Evolutionary conservation across 2,113 vertebrate species (phyloP).

Genomic region (Octodon degus): DNA sequence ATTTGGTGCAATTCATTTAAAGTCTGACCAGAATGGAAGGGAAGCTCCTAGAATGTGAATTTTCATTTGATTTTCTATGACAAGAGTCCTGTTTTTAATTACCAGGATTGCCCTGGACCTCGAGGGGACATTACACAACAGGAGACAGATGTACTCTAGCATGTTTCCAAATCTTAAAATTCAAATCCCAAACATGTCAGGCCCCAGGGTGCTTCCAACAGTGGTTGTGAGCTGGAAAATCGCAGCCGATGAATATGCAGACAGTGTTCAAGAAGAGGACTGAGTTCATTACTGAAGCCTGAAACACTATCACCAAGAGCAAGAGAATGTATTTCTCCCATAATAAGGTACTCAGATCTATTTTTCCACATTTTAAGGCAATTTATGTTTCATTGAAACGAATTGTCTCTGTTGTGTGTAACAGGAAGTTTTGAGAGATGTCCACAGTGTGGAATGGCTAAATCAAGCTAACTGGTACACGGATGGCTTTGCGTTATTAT

Average conservation of each 20-base stretch:
- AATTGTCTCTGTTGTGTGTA: not conserved
- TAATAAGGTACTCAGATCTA: not conserved
- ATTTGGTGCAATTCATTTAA: conserved; percentile 56
- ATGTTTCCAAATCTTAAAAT: not conserved
- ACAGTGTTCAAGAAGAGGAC: not conserved
- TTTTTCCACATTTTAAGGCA: not conserved
- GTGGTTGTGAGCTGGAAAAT: not conserved
- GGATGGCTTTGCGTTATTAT: not conserved
- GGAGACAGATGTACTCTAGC: not conserved
- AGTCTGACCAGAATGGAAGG: not conserved
- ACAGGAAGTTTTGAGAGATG: not conserved
- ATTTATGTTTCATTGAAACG: not conserved
- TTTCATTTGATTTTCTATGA: not conserved
- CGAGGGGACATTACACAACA: not conserved
- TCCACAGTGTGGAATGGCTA: not conserved
- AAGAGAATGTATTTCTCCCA: not conserved
- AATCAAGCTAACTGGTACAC: not conserved
- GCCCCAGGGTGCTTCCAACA: not conserved
- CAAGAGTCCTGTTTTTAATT: not conserved
- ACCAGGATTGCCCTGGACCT: not conserved
- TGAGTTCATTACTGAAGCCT: not conserved
- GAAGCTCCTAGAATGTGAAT: not conserved
- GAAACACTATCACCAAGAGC: not conserved
- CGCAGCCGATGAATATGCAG: not conserved
- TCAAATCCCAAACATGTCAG: not conserved